Percentiles rank a stretch among this genome's conserved stretches.
Conservation (phyloP, 1,140 invertebrate genomes). For the Hesperophylax magnus region DNA sequence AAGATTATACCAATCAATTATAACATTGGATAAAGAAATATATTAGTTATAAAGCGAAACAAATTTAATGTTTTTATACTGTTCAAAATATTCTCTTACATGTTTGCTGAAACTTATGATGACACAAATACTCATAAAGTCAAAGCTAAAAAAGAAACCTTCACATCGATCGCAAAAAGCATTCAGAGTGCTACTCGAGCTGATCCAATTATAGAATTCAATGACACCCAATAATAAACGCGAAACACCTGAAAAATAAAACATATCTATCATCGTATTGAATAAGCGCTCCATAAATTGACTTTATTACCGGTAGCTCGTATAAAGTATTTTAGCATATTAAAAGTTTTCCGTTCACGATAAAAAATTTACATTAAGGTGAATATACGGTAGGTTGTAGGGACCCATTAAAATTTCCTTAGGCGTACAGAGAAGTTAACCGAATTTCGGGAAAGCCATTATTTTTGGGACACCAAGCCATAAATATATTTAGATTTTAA, state of each 20-base stretch:
- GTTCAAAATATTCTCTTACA: not conserved
- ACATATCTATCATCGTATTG: conserved; percentile 22
- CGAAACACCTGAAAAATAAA: not conserved
- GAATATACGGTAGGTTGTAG: not conserved
- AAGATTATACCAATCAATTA: too few species aligned
- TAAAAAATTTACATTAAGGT: not conserved
- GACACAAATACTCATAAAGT: not conserved
- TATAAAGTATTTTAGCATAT: conserved; percentile 29
- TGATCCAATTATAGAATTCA: not conserved
- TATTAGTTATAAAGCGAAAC: too few species aligned
- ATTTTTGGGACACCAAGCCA: not conserved
- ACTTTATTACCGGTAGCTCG: not conserved
- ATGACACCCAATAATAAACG: not conserved
- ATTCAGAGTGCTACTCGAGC: not conserved
- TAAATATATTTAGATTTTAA: not conserved
- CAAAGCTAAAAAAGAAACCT: too few species aligned
- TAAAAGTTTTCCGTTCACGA: not conserved
- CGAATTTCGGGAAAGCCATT: not conserved
- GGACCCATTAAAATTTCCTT: not conserved
- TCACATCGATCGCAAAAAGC: not conserved
- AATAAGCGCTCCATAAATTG: conserved; percentile 34
- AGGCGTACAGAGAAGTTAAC: not conserved
- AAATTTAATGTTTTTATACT: not conserved
- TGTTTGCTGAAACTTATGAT: not conserved
- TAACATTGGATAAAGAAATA: too few species aligned